Base-by-base conservation (phyloP, 2,888 invertebrate species). In the Microchrysa polita region DNA sequence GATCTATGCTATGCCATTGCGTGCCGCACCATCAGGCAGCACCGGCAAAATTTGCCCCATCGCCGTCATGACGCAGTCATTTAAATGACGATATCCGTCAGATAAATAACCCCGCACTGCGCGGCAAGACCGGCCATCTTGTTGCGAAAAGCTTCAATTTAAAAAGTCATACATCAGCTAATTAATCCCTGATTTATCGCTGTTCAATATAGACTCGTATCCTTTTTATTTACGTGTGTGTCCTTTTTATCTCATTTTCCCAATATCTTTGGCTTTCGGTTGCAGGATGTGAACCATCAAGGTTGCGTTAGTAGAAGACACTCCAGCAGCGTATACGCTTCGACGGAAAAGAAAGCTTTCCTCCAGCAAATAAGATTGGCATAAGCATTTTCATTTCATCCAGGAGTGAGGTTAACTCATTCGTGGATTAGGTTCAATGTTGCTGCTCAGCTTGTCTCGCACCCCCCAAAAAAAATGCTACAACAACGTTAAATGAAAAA, bases 181-280 rank as follows among this genome's bases (percentile, higher is more conserved):
- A 71, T 71, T 71, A 71, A 71, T 71, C 59, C 59, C 59, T 71
- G 71, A 71, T 71, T 71, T 71, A 71, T 71, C 27, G 57, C 16
- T 22, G 34, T 57, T 71, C 71, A 71, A 71, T 71, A 27, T 52
- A 22, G n/a, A n/a, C n/a, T n/a, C n/a, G n/a, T n/a, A n/a, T 57
- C 71, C 40, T 71, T 71, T n/a, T 34, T 44, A 71, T 57, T 57
- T 57, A n/a, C n/a, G n/a, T 7, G 27, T 34, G 27, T 12, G 57
- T 42, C 57, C 71, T 71, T 71, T 71, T 71, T 71, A 71, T 71
- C 71, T 71, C 59, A 57, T 71, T 59, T 71, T 59, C 4, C 42
- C 59, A 22, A 40, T 69, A 69, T 69, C 55, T 18, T 5, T 18
- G 23, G 57, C 7, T 57, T 14, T 27, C 14, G 27, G n/a, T 5